Evolutionary conservation across 2,797 vertebrate species (phyloP).

Genomic region (Helostoma temminkii): DNA sequence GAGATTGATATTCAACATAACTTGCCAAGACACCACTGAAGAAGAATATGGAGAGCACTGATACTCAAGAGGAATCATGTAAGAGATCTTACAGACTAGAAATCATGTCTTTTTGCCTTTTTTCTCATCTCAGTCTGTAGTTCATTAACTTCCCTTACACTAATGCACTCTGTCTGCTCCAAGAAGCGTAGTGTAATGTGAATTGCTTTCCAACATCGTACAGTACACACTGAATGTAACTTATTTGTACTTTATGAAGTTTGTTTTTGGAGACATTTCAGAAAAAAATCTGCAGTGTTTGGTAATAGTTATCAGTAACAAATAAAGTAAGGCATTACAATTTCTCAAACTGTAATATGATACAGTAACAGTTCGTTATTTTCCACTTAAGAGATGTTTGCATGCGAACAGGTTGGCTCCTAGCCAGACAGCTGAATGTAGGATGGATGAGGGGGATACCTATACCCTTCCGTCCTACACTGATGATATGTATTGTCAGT

Average conservation of each 20-base stretch:
- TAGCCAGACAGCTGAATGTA: no score
- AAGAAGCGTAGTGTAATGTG: conserved; percentile 36
- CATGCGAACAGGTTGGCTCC: no score
- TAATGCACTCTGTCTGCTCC: conserved; percentile 49
- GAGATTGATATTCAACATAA: conserved; percentile 81
- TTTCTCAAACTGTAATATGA: no score
- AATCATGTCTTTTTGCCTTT: conserved; percentile 46
- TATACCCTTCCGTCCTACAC: no score
- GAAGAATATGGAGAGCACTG: conserved; percentile 67
- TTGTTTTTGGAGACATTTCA: conserved; percentile 46
- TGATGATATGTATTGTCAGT: no score
- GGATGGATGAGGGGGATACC: no score
- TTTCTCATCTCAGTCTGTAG: conserved; percentile 43
- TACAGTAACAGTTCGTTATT: no score
- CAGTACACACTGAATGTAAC: conserved; percentile 17
- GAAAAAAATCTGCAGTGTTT: no score
- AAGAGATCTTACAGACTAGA: conserved; percentile 64
- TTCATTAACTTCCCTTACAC: conserved; percentile 59
- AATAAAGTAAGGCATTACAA: no score
- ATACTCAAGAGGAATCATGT: conserved; percentile 73
- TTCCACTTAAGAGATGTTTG: no score
- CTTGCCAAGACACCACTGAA: conserved; percentile 75
- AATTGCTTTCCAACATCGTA: conserved; percentile 35
- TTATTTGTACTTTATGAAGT: conserved; percentile 41
- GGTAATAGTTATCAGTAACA: no score